Base-by-base conservation (phyloP, 2,888 invertebrate species). In the Furcula furcula region DNA sequence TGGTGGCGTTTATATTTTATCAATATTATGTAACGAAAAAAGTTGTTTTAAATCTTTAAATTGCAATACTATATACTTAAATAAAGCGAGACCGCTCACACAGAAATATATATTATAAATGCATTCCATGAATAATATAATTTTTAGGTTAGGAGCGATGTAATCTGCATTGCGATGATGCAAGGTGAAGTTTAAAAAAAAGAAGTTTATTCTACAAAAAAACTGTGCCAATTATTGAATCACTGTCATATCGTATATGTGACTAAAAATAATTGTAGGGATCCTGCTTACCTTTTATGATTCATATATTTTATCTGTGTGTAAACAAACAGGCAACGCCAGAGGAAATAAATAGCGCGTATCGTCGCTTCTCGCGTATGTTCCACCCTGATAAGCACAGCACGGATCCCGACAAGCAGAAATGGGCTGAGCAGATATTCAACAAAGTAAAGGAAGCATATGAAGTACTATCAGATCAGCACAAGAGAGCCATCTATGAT, bases 321-420 rank as follows among this genome's bases (percentile, higher is more conserved):
- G n/a, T n/a, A 7, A 14, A 20, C 5, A 9, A 25, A 30, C 71
- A 99, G 99, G 99, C 99, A 4, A 91, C 95, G 21, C 87, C 90
- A 30, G 98, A 98, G 51, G 98, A 99, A 80, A 98, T 99, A 52
- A 97, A 93, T 65, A 94, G 94, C 87, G 96, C 98, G 1, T 99
- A 98, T 76, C 92, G 98, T 42, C 92, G 95, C 33, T 92, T 98
- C 35, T 98, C 98, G 57, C 93, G 94, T 49, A 92, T 97, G 59
- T 99, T 98, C 70, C 99, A 99, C 79, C 99, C 99, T 0, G 99
- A 99, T 71, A 98, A 98, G 80, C 98, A 99, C 82, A 89, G 91
- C 29, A 88, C 92, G 7, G 95, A 97, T 65, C 93, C 94, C 0
- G 91, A 90, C 0, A 92, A 93, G 55, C 97, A 97, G 76, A 93